These are phyloP conservation scores for Mylabris phalerata DNA, from an alignment of 1,140 invertebrate species.

Conservation along the genomic window DNA sequence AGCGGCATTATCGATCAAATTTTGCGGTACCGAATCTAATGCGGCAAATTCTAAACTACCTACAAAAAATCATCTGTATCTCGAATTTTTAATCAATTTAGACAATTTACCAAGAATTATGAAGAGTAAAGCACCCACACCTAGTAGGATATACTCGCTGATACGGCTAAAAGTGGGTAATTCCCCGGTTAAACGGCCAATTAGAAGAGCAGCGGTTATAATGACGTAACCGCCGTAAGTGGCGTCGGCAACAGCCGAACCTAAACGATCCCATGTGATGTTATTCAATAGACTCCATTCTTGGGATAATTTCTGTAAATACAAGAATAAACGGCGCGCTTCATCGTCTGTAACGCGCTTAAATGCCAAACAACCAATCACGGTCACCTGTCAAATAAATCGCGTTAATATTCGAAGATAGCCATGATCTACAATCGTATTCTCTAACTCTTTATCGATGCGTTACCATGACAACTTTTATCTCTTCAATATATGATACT, in stretches of 20 bases:
- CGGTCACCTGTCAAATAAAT: conserved; percentile 48
- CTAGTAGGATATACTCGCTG: conserved; percentile 58
- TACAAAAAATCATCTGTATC: conserved; percentile 23
- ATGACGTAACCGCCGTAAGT: conserved; percentile 64
- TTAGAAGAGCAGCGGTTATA: conserved; percentile 58
- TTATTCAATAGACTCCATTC: conserved; percentile 70
- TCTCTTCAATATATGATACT: no score
- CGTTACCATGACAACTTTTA: no score
- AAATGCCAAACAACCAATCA: conserved; percentile 57
- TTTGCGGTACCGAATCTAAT: conserved; percentile 58
- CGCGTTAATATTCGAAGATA: not conserved
- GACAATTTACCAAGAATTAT: conserved; percentile 52
- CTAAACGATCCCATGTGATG: conserved; percentile 59
- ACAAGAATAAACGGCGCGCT: conserved; percentile 55
- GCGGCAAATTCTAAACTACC: conserved; percentile 59
- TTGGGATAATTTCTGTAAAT: conserved; percentile 60
- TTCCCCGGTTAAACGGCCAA: conserved; percentile 58
- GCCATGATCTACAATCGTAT: not conserved
- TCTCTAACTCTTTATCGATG: no score
- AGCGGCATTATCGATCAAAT: conserved; percentile 62
- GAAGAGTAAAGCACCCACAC: conserved; percentile 60
- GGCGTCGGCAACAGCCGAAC: conserved; percentile 54
- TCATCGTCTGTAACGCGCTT: conserved; percentile 66
- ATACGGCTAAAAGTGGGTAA: conserved; percentile 56
- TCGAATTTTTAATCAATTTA: not conserved